Evolutionary conservation across 2,797 vertebrate species (phyloP).

Genomic region (Xenopus petersii): DNA sequence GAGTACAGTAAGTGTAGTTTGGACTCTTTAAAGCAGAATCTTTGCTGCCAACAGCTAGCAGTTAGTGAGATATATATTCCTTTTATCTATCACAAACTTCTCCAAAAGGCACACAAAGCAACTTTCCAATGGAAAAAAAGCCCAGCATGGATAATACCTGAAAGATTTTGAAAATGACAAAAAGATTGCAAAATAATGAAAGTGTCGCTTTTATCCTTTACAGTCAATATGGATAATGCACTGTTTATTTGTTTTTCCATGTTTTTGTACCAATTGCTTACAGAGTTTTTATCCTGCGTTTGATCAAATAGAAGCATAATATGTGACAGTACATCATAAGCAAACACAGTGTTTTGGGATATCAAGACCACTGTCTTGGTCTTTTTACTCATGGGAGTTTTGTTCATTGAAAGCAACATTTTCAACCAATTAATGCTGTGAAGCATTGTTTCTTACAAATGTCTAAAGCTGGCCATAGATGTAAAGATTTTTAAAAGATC

Average conservation of each 20-base stretch:
- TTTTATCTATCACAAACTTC: conserved; percentile 19
- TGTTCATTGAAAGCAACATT: neutral
- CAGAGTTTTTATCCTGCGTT: conserved; percentile 1
- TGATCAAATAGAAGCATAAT: neutral
- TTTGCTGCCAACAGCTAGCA: conserved; percentile 16
- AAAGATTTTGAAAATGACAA: conserved; percentile 15
- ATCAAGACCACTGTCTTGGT: neutral
- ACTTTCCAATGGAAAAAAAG: conserved; percentile 16
- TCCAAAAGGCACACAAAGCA: conserved; percentile 4
- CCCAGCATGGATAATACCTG: conserved; percentile 13
- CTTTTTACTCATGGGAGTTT: neutral
- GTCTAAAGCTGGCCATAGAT: neutral
- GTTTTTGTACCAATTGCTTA: conserved; percentile 18
- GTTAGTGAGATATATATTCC: conserved; percentile 15
- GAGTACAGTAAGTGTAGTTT: conserved; percentile 13
- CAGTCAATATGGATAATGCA: conserved; percentile 18
- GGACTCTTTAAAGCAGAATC: conserved; percentile 34
- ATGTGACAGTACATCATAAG: neutral
- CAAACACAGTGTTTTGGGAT: neutral
- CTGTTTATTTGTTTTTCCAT: neutral
- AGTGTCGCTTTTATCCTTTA: conserved; percentile 13
- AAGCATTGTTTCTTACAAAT: neutral
- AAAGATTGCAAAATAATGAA: neutral
- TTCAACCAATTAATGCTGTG: neutral
- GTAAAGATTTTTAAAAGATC: too few relatives aligned